phyloP scores from a whole-genome alignment of 2,113 vertebrate genomes.

The Zosterops hypoxanthus region DNA sequence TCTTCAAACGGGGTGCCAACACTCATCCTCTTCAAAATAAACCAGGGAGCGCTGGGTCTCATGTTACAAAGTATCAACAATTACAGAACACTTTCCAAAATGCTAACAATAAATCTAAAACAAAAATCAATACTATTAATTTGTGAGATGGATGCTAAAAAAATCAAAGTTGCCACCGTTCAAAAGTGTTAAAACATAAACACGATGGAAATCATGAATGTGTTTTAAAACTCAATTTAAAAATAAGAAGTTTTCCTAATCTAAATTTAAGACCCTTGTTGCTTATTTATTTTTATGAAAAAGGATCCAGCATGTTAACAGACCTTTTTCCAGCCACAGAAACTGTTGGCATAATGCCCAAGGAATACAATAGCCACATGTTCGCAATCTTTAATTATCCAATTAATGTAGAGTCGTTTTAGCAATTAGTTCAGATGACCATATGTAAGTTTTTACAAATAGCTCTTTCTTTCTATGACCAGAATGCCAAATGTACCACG shows the following conservation, averaged over 20 bases:
- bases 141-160: constrained; percentile 41
- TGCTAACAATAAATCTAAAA: constrained; percentile 59
- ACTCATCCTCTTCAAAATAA: constrained; percentile 34
- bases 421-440: constrained; percentile 80
- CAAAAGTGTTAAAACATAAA: constrained; percentile 70
- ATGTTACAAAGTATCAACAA: constrained; percentile 34
- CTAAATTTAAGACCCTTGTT: constrained; percentile 50
- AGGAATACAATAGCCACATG: constrained; percentile 77
- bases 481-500: constrained; percentile 56
- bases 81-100: constrained; percentile 56
- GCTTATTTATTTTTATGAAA: constrained; percentile 64
- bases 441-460: constrained; percentile 71
- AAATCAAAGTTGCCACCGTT: constrained; percentile 3
- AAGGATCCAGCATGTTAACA: constrained; percentile 40
- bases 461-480: constrained; percentile 55
- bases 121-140: constrained; percentile 62
- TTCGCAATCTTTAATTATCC: constrained; percentile 79
- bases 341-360: constrained; percentile 75
- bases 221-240: constrained; percentile 72
- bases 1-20: constrained; percentile 43
- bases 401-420: constrained; percentile 79
- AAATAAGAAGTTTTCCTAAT: constrained; percentile 55
- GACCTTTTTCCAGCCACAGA: constrained; percentile 58
- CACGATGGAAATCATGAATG: constrained; percentile 30
- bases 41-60: constrained; percentile 13